Evolutionary conservation across 1,140 invertebrate genomes (phyloP).

Genomic region (Calliphora vicina): DNA sequence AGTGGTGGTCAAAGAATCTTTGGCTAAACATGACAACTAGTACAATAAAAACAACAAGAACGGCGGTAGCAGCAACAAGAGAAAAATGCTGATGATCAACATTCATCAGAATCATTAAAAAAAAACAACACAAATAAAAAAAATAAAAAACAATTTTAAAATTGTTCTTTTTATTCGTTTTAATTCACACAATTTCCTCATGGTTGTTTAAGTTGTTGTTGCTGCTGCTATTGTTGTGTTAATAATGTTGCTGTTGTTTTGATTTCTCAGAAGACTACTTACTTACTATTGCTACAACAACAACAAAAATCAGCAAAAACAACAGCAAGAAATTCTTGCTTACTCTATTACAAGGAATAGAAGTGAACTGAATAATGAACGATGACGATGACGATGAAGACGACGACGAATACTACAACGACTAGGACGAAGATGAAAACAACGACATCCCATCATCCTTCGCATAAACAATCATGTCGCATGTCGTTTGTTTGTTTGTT

Average conservation of each 20-base stretch:
- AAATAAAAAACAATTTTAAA: background rate
- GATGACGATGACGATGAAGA: background rate
- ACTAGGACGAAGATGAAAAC: background rate
- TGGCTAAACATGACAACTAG: background rate
- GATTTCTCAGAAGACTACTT: conserved; percentile 14
- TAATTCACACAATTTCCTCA: conserved; percentile 28
- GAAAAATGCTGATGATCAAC: background rate
- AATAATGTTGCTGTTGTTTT: conserved; percentile 3
- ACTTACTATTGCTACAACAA: background rate
- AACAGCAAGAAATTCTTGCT: background rate
- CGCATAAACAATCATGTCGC: background rate
- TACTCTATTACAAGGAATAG: background rate
- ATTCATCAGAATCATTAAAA: background rate
- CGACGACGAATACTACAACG: background rate
- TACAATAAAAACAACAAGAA: background rate
- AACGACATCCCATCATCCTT: background rate
- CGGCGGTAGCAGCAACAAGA: background rate
- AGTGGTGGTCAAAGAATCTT: background rate
- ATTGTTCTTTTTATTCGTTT: conserved; percentile 17
- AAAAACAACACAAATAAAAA: background rate
- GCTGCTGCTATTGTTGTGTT: background rate
- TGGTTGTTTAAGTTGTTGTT: background rate
- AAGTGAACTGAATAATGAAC: no score
- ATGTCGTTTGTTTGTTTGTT: background rate
- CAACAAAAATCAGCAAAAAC: background rate